These are phyloP conservation scores for Platygyra sinensis DNA, from an alignment of 64 coral and sea anemone species.

Conservation along the genomic window DNA sequence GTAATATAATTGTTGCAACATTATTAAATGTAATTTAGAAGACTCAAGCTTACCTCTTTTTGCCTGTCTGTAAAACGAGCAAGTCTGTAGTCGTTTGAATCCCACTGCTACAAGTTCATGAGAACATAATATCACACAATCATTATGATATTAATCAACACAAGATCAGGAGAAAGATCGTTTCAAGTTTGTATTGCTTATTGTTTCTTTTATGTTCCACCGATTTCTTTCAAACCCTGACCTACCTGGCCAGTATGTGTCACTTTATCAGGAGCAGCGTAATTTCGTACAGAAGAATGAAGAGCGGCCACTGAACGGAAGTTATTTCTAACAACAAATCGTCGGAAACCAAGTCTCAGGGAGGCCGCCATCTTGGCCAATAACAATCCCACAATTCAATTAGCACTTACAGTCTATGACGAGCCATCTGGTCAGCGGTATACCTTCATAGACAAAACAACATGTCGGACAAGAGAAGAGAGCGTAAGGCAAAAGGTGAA, in stretches of 20 bases:
- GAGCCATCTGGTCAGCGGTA: slow-evolving; percentile 33
- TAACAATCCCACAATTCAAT: slow-evolving; percentile 53
- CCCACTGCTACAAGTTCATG: slow-evolving; percentile 61
- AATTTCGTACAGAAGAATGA: slow-evolving; percentile 44
- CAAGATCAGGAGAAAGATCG: background rate
- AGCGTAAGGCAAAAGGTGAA: background rate
- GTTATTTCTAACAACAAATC: slow-evolving; percentile 54
- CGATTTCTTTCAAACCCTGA: background rate
- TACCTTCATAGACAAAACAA: background rate
- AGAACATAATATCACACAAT: background rate
- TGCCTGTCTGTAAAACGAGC: slow-evolving; percentile 90
- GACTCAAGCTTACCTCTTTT: slow-evolving; percentile 72
- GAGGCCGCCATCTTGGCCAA: slow-evolving; percentile 74
- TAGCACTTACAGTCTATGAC: background rate
- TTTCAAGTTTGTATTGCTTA: background rate
- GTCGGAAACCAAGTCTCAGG: slow-evolving; percentile 37
- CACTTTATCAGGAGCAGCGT: slow-evolving; percentile 83
- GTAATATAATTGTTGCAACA: no score
- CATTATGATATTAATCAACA: background rate
- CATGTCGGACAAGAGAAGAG: slow-evolving; percentile 11
- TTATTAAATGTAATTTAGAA: background rate
- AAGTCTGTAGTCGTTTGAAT: slow-evolving; percentile 88
- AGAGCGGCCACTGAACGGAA: slow-evolving; percentile 66
- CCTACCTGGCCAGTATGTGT: slow-evolving; percentile 99
- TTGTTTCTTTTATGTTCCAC: background rate